Evolutionary conservation across 2,113 vertebrate species (phyloP), one percentile per base, ranked within the genome.

Genomic region (Pteronura brasiliensis): DNA sequence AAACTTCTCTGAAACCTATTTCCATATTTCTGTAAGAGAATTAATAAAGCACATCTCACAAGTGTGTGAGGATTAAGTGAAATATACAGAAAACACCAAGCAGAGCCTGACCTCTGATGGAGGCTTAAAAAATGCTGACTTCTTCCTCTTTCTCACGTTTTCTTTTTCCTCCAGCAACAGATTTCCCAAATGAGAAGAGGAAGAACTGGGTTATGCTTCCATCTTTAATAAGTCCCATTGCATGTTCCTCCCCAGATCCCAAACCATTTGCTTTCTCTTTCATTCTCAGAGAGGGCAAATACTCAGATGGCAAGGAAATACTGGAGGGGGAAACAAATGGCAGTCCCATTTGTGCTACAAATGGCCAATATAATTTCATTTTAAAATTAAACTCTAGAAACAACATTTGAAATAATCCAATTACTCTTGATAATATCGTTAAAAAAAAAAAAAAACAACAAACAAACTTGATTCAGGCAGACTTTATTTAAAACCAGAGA

Each of bases 371-470:
- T 69, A 69, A 85, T 44, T 57, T 76, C 72, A 65, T 85, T 96
- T 91, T 31, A 61, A 96, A 95, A 84, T 9, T 13, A 93, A 96
- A 95, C 34, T 39, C 34, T 80, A 80, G 92, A 87, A 87, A 90
- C 12, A 69, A 44, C 63, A 42, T 77, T 95, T 71, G 55, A 88
- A 95, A 88, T 67, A 95, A 93, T 80, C 36, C 81, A 88, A n/a
- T 94, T 86, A 77, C 11, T 61, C 71, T 77, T 76, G 79, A 92
- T 93, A 95, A 63, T 47, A 79, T 59, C 55, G 63, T 84, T 4
- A 84, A 87, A 52, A 67, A 65, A 89, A 65, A 89, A 87, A 59
- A 67, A 65, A 44, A 6, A 42, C 42, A 42, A 42, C 7, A 44
- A 47, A 47, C 8, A 47, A 89, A 47, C 6, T 63, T n/a, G 27